Base-by-base conservation (phyloP, 2,888 invertebrate genomes). In the Laothoe populi region DNA sequence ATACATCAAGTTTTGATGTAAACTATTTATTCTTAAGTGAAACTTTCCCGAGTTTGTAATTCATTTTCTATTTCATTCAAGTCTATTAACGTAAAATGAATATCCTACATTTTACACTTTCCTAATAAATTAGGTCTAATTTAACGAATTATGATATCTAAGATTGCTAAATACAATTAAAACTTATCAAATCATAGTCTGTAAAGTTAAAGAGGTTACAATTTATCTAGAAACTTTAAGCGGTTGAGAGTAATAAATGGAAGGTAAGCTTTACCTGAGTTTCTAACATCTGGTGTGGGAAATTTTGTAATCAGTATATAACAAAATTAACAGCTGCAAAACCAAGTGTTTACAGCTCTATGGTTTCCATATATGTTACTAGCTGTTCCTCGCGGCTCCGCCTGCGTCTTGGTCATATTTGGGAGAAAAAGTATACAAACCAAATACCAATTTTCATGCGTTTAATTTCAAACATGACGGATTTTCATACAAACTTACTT, bases 181-280 rank as follows among this genome's bases (percentile, higher is more conserved):
- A 53, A 53, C 19, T 53, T 53, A 53, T 35, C 31, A 53, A 53
- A 53, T 53, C 53, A 53, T 53, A 53, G 35, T 35, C 35, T 16
- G 53, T 31, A 53, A 53, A 53, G 53, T 53, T 35, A 53, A 35
- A 53, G 53, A 53, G 53, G 19, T 19, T 21, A 35, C 16, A 11
- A 53, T 53, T 53, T 53, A 53, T 53, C 53, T 31, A 35, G 31
- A 19, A 53, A 53, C 53, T 53, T 53, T 19, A 35, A 31, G 53
- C 35, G 31, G 53, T 53, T 53, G 31, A 53, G 11, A 53, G 53
- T 53, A 53, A 53, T 53, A 19, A 31, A 53, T 19, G 53, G 53
- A 35, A 53, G 19, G 35, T 35, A 35, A 19, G 35, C 35, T 35
- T 53, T 19, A 53, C 53, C 35, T 53, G 19, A 53, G 4, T 53